A percentile compares a stretch with the other conserved stretches of the same genome.
Evolutionary conservation across 92 coral and sea anemone genomes (phyloP).

Genomic region (Paragorgia papillata): DNA sequence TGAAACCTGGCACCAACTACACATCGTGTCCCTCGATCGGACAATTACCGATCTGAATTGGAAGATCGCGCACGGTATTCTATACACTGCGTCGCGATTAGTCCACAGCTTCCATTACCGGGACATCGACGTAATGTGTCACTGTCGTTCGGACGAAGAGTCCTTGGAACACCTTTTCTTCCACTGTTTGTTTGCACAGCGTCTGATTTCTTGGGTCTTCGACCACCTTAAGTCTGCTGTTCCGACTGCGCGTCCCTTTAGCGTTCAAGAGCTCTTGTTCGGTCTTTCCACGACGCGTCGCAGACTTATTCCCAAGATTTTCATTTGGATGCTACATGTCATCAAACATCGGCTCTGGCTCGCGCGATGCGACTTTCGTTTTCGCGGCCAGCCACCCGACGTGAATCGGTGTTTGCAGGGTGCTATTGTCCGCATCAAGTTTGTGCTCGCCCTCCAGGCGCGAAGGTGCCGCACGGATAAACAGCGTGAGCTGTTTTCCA

Average conservation of each 20-base stretch:
- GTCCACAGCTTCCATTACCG: neutral
- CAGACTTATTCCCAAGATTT: neutral
- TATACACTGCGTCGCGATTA: conserved; percentile 3
- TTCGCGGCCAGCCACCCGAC: conserved; percentile 10
- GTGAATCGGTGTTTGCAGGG: no score
- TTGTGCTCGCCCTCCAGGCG: no score
- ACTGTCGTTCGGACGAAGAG: conserved; percentile 7
- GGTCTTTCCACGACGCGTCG: conserved; percentile 22
- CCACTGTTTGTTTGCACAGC: neutral
- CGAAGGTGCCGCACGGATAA: no score
- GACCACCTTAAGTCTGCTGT: neutral
- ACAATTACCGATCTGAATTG: neutral
- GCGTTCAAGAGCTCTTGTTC: conserved; percentile 39
- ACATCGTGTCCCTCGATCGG: neutral
- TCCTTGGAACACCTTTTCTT: conserved; percentile 23
- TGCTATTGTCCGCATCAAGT: no score
- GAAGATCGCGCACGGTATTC: conserved; percentile 24
- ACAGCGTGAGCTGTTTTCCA: no score
- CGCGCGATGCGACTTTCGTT: conserved; percentile 35
- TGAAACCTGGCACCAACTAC: conserved; percentile 2
- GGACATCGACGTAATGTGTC: neutral
- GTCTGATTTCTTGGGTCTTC: conserved; percentile 17
- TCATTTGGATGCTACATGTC: neutral
- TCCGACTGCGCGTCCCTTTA: neutral
- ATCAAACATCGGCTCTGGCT: conserved; percentile 18